phyloP scores from a whole-genome alignment of 2,797 vertebrate species.

The Halcyon smyrnensis region DNA sequence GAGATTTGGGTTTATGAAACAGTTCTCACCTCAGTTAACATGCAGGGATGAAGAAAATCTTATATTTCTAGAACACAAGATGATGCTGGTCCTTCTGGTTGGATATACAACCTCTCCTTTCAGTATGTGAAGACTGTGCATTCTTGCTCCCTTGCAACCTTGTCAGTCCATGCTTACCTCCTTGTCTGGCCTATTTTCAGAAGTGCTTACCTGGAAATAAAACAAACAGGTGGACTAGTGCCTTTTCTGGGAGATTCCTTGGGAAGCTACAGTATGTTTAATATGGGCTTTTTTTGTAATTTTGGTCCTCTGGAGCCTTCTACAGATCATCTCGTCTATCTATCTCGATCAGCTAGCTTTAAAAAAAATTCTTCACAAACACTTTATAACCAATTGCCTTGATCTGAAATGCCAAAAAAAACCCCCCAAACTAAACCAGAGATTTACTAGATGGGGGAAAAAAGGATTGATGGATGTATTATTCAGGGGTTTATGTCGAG shows the following conservation, averaged over 20 bases:
- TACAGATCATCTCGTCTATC: background rate
- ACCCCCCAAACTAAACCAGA: background rate
- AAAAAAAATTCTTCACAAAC: background rate
- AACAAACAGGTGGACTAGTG: background rate
- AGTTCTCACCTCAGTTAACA: background rate
- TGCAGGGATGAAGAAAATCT: background rate
- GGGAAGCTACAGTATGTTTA: background rate
- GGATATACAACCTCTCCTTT: background rate
- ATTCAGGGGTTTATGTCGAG: background rate
- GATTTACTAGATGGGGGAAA: background rate
- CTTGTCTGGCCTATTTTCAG: background rate
- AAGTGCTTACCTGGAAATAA: conserved; percentile 6
- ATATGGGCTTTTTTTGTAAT: background rate
- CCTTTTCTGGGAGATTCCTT: background rate
- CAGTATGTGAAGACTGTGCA: background rate
- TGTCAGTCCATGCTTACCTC: background rate
- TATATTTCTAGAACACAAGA: background rate
- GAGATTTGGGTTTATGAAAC: background rate
- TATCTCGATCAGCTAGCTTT: background rate
- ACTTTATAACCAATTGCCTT: background rate
- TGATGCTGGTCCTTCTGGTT: background rate
- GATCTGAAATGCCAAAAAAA: background rate
- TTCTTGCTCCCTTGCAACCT: background rate
- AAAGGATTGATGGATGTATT: background rate
- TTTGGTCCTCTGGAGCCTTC: background rate